Base-by-base conservation (phyloP, 2,888 invertebrate species). In the Cheilosia variabilis region DNA sequence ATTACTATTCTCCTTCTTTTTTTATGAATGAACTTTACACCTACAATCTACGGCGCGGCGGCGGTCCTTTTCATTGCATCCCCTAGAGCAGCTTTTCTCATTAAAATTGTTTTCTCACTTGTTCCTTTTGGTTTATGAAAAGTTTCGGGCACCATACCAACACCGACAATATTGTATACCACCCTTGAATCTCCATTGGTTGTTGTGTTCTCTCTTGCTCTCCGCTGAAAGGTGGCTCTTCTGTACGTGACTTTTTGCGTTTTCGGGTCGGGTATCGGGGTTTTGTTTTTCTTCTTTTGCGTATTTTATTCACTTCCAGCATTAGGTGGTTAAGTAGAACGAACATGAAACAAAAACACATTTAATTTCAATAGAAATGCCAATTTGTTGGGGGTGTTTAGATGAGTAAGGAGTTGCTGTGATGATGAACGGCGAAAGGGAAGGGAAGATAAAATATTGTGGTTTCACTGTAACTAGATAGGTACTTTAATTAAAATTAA, bases 1-100 rank as follows among this genome's bases (percentile, higher is more conserved):
- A 60, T 71, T 24, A 22, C 53, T 47, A 9, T 17, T 47, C 7
- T 6, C 17, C 58, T 76, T 41, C 24, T 45, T 69, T 75, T 53
- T 84, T 79, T 72, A 76, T 86, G 81, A 86, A 86, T 86, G 86
- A 86, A 86, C 72, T 62, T 81, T 81, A 76, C 76, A 86, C 86
- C 72, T 76, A 86, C 81, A 86, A 72, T 84, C 52, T 43, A 13
- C 69, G 34, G 34, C 27, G 41, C 60, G 43, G 34, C 55, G 63
- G 22, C 62, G 57, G 58, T 76, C 43, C 7, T 63, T 53, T 81
- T 37, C 76, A 71, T 65, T 83, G 75, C 80, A 62, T 66, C 71
- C 80, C 71, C 65, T 60, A 17, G 45, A 69, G 60, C 69, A 76
- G 83, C 68, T 79, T 75, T 84, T 84, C 47, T 84, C 63, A 69